Evolutionary conservation across 2,888 invertebrate species (phyloP), one percentile per base, ranked within the genome.

Genomic region (Philereme transversata): DNA sequence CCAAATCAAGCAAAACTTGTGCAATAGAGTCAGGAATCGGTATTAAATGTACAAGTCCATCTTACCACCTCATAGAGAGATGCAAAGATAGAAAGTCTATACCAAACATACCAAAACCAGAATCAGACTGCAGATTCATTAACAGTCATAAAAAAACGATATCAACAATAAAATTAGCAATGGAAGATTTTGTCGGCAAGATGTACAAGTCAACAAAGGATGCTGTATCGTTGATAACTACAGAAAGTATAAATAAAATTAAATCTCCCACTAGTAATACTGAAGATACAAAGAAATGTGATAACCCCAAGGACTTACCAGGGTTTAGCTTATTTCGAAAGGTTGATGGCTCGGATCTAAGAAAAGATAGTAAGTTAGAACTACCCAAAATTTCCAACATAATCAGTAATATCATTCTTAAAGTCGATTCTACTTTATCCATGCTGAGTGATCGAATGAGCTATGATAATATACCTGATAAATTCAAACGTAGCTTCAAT

Each of bases 141-240:
- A 67, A 78, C 4, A 66, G 70, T 35, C 78, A 81, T 56, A 66
- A 62, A 22, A 68, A 78, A 68, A 75, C 84, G 0, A 62, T 86
- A 44, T 62, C 71, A 5, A 78, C 76, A 0, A 73, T 87, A 5
- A 82, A 78, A 72, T 60, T 64, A 38, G 81, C 83, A 4, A 75
- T 84, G 62, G 75, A 81, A 71, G 81, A 80, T 60, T 73, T 86
- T 33, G 66, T 82, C 3, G 76, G 71, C 4, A 83, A 78, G 64
- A 73, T 80, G 3, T 81, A 74, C 56, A 70, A 67, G 5, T 74
- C 72, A 44, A 81, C 86, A 0, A 79, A 81, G 65, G 81, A 84
- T 7, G 78, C 81, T 7, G 76, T 83, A 2, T 71, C 73, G 3
- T 48, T 77, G 6, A 72, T 86, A 56, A 69, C 70, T 50, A 63